phyloP scores from a whole-genome alignment of 2,797 vertebrate species.

The Sebastes itinus region DNA sequence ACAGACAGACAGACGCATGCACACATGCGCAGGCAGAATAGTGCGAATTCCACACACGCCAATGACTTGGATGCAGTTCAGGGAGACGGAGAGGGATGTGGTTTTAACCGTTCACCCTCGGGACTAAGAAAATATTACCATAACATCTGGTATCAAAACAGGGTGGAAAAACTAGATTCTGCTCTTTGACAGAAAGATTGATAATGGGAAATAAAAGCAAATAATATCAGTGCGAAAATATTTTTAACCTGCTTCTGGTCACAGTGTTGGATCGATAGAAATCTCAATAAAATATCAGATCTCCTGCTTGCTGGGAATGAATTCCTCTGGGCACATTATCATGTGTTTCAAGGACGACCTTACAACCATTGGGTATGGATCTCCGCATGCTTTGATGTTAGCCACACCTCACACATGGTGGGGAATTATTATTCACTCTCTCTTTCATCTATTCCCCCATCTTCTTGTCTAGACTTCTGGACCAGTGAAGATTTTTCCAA shows the following conservation, averaged over 20 bases:
- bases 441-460: conserved; percentile 37
- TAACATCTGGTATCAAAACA: conserved; percentile 65
- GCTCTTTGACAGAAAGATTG: background rate
- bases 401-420: conserved; percentile 18
- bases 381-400: conserved; percentile 52
- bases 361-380: conserved; percentile 3
- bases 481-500: conserved; percentile 34
- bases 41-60: conserved; percentile 55
- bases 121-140: conserved; percentile 59
- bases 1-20: conserved; percentile 9
- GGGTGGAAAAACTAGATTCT: conserved; percentile 25
- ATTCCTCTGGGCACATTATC: conserved; percentile 45
- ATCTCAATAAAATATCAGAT: conserved; percentile 40
- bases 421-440: conserved; percentile 23
- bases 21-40: conserved; percentile 28
- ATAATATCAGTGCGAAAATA: conserved; percentile 15
- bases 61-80: conserved; percentile 56
- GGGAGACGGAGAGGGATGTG: conserved; percentile 41
- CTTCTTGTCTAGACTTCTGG: conserved; percentile 48
- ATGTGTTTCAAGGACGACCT: conserved; percentile 37
- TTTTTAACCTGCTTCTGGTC: conserved; percentile 32
- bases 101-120: conserved; percentile 48
- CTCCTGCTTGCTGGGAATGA: conserved; percentile 39
- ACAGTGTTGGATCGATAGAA: conserved; percentile 47
- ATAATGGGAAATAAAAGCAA: background rate